Evolutionary conservation across 2,888 invertebrate species (phyloP).

Genomic region (Clunio marinus): DNA sequence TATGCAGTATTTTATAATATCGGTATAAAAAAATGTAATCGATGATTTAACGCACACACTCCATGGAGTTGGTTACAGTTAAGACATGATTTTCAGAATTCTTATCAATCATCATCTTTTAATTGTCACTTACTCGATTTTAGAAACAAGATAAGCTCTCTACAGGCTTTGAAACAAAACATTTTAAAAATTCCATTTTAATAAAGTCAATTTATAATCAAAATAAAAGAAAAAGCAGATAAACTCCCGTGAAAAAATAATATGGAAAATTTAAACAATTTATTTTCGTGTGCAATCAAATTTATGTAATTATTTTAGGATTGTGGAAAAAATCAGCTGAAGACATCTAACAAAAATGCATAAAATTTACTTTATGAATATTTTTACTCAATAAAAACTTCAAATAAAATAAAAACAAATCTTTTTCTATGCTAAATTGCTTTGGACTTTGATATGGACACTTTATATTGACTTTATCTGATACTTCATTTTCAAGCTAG

Average conservation of each 20-base stretch:
- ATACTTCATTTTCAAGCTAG: too few relatives aligned
- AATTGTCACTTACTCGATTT: not conserved
- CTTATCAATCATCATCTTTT: not conserved
- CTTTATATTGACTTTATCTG: too few relatives aligned
- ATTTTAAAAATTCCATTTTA: constrained; percentile 14
- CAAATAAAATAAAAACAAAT: constrained; percentile 6
- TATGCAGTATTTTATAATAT: constrained; percentile 1
- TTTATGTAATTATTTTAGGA: constrained; percentile 14
- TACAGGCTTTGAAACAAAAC: not conserved
- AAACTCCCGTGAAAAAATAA: not conserved
- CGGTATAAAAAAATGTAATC: not conserved
- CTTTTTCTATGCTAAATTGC: too few relatives aligned
- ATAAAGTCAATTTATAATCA: constrained; percentile 20
- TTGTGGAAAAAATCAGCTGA: constrained; percentile 11
- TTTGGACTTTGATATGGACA: too few relatives aligned
- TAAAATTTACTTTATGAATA: constrained; percentile 26
- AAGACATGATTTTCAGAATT: not conserved
- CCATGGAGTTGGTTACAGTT: not conserved
- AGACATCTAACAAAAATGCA: constrained; percentile 6
- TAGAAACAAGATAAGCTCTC: constrained; percentile 12
- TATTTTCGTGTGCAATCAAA: constrained; percentile 28
- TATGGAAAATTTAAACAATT: not conserved
- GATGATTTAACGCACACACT: not conserved
- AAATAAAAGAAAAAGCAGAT: not conserved
- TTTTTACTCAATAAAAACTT: constrained; percentile 36